phyloP scores from a whole-genome alignment of 2,797 vertebrate species.

The Gallinago nigripennis region DNA sequence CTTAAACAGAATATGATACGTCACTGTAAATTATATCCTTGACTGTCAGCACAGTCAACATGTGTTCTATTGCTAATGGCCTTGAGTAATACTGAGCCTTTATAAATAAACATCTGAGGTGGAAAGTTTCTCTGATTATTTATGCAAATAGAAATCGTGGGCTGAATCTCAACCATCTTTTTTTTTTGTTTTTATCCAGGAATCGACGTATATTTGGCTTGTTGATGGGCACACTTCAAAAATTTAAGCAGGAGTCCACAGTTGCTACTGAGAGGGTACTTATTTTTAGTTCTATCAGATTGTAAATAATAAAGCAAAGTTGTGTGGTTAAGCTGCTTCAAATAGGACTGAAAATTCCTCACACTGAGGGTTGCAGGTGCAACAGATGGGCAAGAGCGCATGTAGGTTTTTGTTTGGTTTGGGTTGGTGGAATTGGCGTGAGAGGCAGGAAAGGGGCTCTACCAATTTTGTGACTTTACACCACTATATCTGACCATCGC shows the following conservation, averaged over 20 bases:
- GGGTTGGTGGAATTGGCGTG: neutral
- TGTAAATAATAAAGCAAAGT: neutral
- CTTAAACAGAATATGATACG: conserved; percentile 1
- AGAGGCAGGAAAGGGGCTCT: neutral
- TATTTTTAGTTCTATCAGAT: neutral
- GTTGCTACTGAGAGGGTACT: conserved; percentile 92
- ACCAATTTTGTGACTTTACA: neutral
- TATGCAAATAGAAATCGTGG: neutral
- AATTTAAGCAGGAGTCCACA: conserved; percentile 98
- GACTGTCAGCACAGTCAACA: neutral
- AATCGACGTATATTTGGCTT: conserved; percentile 99
- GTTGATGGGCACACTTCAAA: conserved; percentile 98
- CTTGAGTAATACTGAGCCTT: neutral
- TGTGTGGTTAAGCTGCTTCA: neutral
- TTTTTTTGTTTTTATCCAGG: conserved; percentile 73
- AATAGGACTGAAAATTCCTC: neutral
- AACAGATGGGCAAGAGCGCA: neutral
- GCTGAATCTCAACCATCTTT: neutral
- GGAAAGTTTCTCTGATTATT: neutral
- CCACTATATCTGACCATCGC: neutral
- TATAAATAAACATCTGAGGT: neutral
- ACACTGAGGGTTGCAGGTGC: neutral
- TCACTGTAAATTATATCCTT: conserved; percentile 6
- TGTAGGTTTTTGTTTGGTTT: neutral
- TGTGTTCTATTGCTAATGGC: neutral